Base-by-base conservation (phyloP, 2,888 invertebrate species). In the Pterostichus madidus region DNA sequence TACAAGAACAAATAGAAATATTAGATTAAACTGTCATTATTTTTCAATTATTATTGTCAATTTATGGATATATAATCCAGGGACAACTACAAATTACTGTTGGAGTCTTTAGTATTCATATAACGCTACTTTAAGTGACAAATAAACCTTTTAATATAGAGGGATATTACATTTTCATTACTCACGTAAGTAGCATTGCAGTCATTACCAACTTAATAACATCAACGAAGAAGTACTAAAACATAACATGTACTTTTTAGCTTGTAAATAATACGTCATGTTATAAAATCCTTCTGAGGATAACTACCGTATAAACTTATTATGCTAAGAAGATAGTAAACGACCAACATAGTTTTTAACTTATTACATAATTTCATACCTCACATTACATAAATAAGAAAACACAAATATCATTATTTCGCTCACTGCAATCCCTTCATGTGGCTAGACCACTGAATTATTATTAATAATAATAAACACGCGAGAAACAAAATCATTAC, bases 31-130 rank as follows among this genome's bases (percentile, higher is more conserved):
- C 0, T 35, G 64, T 64, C 64, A 64, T 64, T 64, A 64, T 64
- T 35, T 64, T 64, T 39, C 64, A 64, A 64, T 64, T 64, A 64
- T 64, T 64, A 64, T 64, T 35, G 64, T 35, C 32, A 64, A 64
- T 35, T 35, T 64, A 64, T 64, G 64, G 64, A 64, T 64, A 64
- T 64, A 31, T 64, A 64, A 64, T 64, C 64, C 11, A 0, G 13
- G 64, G 0, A 49, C 32, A 5, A 64, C 32, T 59, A 35, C 35
- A 64, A 32, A 64, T n/a, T 32, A 64, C 13, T 35, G 7, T 32
- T 3, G 0, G 2, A 11, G 2, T 11, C 35, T 64, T 35, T 64
- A 64, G 35, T 64, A 64, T 64, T 64, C 64, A 64, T 35, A 13
- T 13, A 11, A 6, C 35, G 5, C 35, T 32, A 31, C 17, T 59